Evolutionary conservation across 2,113 vertebrate genomes (phyloP), one percentile per base, ranked within the genome.

Genomic region (Galemys pyrenaicus): DNA sequence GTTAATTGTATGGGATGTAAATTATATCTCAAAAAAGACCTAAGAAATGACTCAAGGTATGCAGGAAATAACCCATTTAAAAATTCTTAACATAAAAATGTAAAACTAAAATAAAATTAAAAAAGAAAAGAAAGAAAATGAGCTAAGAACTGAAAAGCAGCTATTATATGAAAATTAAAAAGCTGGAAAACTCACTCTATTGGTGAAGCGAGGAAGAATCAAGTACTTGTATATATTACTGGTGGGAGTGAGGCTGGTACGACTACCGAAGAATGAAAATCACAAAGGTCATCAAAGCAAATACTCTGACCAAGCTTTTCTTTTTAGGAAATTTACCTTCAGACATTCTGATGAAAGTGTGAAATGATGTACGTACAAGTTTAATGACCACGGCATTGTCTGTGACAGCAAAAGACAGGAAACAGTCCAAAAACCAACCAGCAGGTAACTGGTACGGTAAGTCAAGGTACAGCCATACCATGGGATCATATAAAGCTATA

Each of bases 51-150:
- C 64, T 81, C 49, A 82, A 82, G n/a, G 20, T 81, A 20, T 54
- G 1, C 49, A 89, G 46, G 60, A 24, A 92, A 90, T 51, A 71
- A 85, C 74, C 24, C 37, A 49, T 56, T 62, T 30, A 74, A 88
- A 79, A 44, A 22, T 75, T 82, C 46, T 82, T 44, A 85, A 54
- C 49, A 75, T 67, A 93, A 88, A 96, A 80, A 80, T 0, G 3
- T 44, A 65, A 74, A 77, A 70, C 12, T 41, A 84, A 67, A 70
- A 65, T 12, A 39, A 88, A 95, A 65, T 44, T 37, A 73, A 54
- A 91, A 67, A 81, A 68, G 62, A 75, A 49, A 51, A 68, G 32
- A 65, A 85, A 95, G 17, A 68, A 87, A 86, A 82, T 26, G 30
- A 51, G 49, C 32, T 37, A 30, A 81, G 24, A 74, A 30, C 13